Conservation (phyloP, 35 echinoderm and acorn worm species). For the Apostichopus californicus region DNA sequence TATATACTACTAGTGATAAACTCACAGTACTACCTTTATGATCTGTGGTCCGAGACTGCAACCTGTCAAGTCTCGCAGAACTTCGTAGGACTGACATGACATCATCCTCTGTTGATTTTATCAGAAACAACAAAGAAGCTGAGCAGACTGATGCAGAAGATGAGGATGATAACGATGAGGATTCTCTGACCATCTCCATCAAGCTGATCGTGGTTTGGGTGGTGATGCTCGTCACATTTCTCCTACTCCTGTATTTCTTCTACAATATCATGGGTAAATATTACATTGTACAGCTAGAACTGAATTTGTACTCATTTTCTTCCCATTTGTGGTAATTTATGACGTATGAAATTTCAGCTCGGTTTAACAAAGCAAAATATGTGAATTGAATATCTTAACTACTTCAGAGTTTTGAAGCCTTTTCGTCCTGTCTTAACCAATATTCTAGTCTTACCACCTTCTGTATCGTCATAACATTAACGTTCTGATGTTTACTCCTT, state of each 20-base stretch:
- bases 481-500: neutral
- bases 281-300: no score
- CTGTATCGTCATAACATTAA: neutral
- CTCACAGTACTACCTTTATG: no score
- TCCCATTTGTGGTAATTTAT: neutral
- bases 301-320: no score
- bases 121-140: neutral
- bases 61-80: no score
- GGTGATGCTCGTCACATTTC: neutral
- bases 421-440: no score
- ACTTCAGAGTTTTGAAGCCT: no score
- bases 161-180: neutral
- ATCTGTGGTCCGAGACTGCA: no score
- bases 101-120: no score
- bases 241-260: conserved; percentile 22
- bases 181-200: neutral
- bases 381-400: no score
- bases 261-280: conserved; percentile 26
- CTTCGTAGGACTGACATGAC: no score
- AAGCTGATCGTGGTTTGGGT: neutral
- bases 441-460: no score
- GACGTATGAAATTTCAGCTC: neutral
- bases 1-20: no score
- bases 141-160: neutral
- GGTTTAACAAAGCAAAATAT: neutral